A percentile compares a stretch with the other conserved stretches of the same genome.
Conservation (phyloP, 2,888 invertebrate species). For the Agriotes lineatus region DNA sequence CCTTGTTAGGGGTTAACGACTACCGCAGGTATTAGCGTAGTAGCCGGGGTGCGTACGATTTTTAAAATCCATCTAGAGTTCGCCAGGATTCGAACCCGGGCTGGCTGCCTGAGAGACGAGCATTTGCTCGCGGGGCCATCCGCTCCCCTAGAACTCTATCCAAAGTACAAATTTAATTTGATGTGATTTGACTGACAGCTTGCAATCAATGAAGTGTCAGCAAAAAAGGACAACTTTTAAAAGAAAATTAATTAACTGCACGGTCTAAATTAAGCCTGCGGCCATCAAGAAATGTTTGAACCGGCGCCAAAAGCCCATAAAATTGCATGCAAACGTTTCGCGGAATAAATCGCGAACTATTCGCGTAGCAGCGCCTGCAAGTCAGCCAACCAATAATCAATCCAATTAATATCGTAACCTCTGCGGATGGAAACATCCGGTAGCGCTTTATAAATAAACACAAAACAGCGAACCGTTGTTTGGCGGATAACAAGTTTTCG, state of each 20-base stretch:
- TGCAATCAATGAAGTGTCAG: no score
- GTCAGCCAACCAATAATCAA: neutral
- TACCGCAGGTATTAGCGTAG: no score
- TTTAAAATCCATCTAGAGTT: no score
- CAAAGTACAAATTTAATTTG: no score
- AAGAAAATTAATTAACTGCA: neutral
- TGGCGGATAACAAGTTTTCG: slow-evolving; percentile 3
- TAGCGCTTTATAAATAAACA: neutral
- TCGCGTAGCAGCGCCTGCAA: no score
- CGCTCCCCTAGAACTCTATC: no score
- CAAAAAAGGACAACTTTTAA: neutral
- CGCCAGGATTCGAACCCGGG: no score
- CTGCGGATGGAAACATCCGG: neutral
- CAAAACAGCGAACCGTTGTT: neutral
- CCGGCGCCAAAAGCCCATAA: neutral
- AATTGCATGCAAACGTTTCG: slow-evolving; percentile 2
- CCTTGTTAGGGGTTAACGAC: no score
- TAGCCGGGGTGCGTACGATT: no score
- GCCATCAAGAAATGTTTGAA: slow-evolving; percentile 5
- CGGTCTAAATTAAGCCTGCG: neutral
- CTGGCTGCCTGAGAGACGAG: no score
- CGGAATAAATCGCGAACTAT: neutral
- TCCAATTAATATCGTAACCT: neutral
- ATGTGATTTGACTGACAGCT: no score
- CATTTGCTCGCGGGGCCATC: no score